phyloP scores from a whole-genome alignment of 2,113 vertebrate genomes.

The Halichoeres trimaculatus region DNA sequence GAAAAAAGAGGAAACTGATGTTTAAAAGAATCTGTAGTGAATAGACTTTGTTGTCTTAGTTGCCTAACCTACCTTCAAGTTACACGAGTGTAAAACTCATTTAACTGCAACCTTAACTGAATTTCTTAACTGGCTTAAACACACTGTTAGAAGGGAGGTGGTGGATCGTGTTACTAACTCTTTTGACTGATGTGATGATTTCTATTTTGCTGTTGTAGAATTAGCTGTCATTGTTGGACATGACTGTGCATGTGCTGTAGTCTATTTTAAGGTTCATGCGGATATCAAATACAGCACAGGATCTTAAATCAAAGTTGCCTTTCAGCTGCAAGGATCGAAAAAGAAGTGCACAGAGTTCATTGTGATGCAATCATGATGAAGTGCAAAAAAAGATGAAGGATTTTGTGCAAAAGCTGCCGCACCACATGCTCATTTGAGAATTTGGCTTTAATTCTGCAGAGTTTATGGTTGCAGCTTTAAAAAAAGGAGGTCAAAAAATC shows the following conservation, averaged over 20 bases:
- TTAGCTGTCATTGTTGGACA: neutral
- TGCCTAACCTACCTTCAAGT: neutral
- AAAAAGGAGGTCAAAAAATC: neutral
- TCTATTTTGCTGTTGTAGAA: neutral
- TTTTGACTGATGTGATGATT: conserved; percentile 9
- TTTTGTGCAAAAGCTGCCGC: neutral
- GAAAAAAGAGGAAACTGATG: neutral
- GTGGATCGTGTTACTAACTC: neutral
- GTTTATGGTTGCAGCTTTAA: conserved; percentile 11
- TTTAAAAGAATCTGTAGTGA: neutral
- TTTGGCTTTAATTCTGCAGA: conserved; percentile 8
- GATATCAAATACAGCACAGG: neutral
- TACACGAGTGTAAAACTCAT: neutral
- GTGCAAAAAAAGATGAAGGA: conserved; percentile 10
- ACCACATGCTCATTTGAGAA: neutral
- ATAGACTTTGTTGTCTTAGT: neutral
- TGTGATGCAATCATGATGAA: neutral
- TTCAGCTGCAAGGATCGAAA: conserved; percentile 28
- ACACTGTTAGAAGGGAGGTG: neutral
- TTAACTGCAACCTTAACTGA: neutral
- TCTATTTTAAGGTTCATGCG: neutral
- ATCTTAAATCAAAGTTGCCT: conserved; percentile 38
- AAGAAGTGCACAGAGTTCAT: neutral
- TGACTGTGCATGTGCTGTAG: neutral
- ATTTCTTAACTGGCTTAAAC: neutral